phyloP scores from a whole-genome alignment of 1,140 invertebrate species.

The Eumaeus atala region DNA sequence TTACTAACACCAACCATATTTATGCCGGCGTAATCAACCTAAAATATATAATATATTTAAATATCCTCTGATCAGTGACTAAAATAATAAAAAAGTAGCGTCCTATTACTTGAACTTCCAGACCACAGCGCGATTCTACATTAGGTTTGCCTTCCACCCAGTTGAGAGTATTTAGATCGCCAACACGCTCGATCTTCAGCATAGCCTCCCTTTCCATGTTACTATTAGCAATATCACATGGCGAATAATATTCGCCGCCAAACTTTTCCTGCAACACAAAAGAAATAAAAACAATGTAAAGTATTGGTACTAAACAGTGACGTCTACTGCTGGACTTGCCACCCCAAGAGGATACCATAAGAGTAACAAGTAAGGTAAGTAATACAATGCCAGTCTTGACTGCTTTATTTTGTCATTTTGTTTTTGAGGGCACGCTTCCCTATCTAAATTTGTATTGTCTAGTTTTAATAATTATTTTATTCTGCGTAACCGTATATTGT shows the following conservation, averaged over 20 bases:
- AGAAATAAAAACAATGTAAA: neutral
- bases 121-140: neutral
- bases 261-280: neutral
- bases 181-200: neutral
- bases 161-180: neutral
- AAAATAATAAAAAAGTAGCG: neutral
- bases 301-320: neutral
- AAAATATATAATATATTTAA: neutral
- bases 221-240: neutral
- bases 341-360: no score
- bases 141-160: neutral
- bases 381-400: no score
- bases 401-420: no score
- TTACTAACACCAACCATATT: neutral
- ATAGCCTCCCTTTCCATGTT: neutral
- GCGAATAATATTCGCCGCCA: neutral
- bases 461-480: no score
- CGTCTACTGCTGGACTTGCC: no score
- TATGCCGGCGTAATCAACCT: neutral
- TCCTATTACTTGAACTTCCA: neutral
- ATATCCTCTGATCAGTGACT: neutral
- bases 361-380: no score
- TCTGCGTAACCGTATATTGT: no score
- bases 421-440: no score
- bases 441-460: no score